phyloP scores from a whole-genome alignment of 1,140 invertebrate species.

The Arctopsyche grandis region DNA sequence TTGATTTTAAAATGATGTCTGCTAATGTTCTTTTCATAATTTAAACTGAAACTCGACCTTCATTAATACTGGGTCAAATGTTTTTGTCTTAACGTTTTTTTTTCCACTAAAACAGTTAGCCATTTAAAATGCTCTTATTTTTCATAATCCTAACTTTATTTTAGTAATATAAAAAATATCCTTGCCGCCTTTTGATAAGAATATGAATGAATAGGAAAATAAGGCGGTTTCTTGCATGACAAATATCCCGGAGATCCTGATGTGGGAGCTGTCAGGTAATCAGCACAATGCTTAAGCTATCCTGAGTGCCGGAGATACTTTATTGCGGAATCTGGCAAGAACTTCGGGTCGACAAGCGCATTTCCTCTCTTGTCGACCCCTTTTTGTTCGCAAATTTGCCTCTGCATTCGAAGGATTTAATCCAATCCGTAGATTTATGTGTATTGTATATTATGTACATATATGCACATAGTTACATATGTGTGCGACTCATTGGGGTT shows the following conservation, averaged over 20 bases:
- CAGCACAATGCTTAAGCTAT: not conserved
- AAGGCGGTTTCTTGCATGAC: not conserved
- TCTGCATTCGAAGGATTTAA: slow-evolving; percentile 16
- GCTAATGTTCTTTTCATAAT: not conserved
- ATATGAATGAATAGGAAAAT: not conserved
- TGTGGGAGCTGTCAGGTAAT: slow-evolving; percentile 24
- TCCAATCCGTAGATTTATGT: not conserved
- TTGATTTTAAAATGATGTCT: not conserved
- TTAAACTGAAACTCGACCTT: not conserved
- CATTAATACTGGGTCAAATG: not conserved
- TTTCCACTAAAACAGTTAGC: no score
- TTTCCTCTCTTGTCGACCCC: slow-evolving; percentile 5
- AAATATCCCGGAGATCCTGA: not conserved
- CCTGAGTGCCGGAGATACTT: not conserved
- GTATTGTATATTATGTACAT: no score
- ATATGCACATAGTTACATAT: no score
- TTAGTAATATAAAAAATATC: no score
- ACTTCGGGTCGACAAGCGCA: not conserved
- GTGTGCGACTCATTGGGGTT: no score
- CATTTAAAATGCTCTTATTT: no score
- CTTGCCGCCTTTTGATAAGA: no score
- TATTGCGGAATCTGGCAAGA: slow-evolving; percentile 12
- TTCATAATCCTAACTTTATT: no score
- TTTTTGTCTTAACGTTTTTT: no score
- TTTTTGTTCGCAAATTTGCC: slow-evolving; percentile 25